Evolutionary conservation across 2,113 vertebrate genomes (phyloP).

Genomic region (Castor canadensis): DNA sequence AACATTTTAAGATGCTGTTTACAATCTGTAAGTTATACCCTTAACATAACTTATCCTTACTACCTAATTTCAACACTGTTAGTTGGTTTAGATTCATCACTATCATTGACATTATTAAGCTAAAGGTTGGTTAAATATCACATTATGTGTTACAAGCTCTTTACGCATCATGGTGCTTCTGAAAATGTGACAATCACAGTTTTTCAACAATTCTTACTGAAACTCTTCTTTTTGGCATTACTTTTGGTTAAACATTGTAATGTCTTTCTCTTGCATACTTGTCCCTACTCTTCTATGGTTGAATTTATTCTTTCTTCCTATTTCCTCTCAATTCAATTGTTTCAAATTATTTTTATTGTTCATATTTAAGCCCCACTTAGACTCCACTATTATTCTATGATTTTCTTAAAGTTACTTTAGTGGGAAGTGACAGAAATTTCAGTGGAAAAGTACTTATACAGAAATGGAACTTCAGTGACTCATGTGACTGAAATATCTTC

Average conservation of each 20-base stretch:
- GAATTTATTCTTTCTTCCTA: not conserved
- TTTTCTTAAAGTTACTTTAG: slow-evolving; percentile 1
- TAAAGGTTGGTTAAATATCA: not conserved
- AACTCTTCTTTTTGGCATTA: not conserved
- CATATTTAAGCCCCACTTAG: not conserved
- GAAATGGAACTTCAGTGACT: not conserved
- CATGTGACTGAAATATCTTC: not conserved
- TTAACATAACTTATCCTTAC: not conserved
- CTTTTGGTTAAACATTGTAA: not conserved
- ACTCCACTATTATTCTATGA: not conserved
- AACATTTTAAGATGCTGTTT: not conserved
- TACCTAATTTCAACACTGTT: not conserved
- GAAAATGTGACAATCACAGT: not conserved
- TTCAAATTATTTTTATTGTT: not conserved
- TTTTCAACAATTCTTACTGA: not conserved
- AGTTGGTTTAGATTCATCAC: not conserved
- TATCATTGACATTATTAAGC: not conserved
- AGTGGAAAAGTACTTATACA: not conserved
- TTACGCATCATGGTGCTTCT: not conserved
- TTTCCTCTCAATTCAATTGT: not conserved
- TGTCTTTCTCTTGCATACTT: not conserved
- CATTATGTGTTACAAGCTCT: not conserved
- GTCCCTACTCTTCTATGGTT: not conserved
- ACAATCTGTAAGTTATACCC: not conserved
- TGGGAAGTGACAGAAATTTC: not conserved